These are phyloP conservation scores for Heterodera carotae DNA, from an alignment of 1,140 invertebrate species.

Conservation along the genomic window DNA sequence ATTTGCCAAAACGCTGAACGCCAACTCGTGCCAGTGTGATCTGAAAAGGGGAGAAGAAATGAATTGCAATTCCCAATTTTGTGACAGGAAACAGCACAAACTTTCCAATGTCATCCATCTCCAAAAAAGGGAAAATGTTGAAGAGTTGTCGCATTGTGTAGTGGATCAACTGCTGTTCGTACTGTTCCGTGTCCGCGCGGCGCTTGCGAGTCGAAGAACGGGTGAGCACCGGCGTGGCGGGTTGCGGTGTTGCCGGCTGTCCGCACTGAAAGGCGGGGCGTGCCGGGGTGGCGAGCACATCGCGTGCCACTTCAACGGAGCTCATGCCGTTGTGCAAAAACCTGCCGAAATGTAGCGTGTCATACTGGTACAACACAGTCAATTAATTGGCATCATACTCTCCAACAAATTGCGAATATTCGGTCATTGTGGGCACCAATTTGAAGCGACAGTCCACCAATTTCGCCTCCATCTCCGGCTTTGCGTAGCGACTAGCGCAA, in stretches of 20 bases:
- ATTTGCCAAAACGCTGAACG: constrained; percentile 28
- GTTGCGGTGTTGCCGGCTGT: constrained; percentile 4
- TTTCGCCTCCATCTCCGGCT: constrained; percentile 14
- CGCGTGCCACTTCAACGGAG: background rate
- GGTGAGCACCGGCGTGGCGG: background rate
- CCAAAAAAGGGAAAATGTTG: constrained; percentile 26
- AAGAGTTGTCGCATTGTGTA: constrained; percentile 21
- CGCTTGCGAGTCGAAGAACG: constrained; percentile 4
- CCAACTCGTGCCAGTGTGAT: constrained; percentile 28
- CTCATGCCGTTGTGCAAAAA: background rate
- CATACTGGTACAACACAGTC: no score
- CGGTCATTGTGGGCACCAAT: constrained; percentile 32
- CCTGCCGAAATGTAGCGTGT: background rate
- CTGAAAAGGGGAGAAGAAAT: constrained; percentile 1
- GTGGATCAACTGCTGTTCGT: constrained; percentile 22
- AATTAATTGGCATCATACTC: constrained; percentile 20
- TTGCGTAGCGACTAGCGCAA: constrained; percentile 11
- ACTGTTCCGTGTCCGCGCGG: constrained; percentile 1
- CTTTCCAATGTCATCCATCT: constrained; percentile 30
- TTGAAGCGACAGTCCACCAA: constrained; percentile 22
- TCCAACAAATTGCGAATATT: constrained; percentile 34
- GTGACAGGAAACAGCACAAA: background rate
- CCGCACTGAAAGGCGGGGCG: background rate
- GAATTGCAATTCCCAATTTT: background rate
- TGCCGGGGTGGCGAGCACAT: constrained; percentile 15